Evolutionary conservation across 2,888 invertebrate species (phyloP), one percentile per base, ranked within the genome.

Genomic region (Alitta virens): DNA sequence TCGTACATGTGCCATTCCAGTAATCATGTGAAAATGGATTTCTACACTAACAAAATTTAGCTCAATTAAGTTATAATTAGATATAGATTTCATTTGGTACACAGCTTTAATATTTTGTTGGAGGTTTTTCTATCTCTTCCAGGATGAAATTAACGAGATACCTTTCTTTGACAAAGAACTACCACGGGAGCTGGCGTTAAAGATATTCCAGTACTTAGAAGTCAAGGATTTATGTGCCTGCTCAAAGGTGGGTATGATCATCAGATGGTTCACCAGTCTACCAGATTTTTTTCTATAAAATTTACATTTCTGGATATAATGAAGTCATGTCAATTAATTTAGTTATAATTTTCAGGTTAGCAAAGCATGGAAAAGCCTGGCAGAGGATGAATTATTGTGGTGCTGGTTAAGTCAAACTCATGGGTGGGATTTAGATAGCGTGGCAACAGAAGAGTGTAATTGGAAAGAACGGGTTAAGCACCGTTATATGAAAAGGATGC

Each of bases 331-430:
- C 16, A 16, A 9, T 7, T 49, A n/a, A 3, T n/a, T 21, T 21
- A 21, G 18, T 3, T n/a, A 3, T 49, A 49, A 49, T 23, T 49
- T 56, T 3, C 62, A 79, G 79, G 80, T 79, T 5, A 78, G 78
- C 62, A 72, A 68, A 60, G 74, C 76, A 40, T 80, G 80, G 80
- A 64, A 68, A 62, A 75, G 72, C 62, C 62, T 80, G 33, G 76
- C 79, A 1, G 77, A 78, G 55, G 80, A 80, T 68, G 78, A 79
- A 61, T 62, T 78, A 25, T 56, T 80, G n/a, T 80, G 80, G 80
- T 75, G 73, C 59, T 60, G 50, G 24, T 66, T 79, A 16, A 78
- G 76, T 64, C 74, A 75, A 24, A 52, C 50, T 9, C 38, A 68
- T 27, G 75, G 76, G 14, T 73, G 72, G 63, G 74, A 76, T 24